Conservation (phyloP, 1,140 invertebrate genomes). For the Heliconius himera region DNA sequence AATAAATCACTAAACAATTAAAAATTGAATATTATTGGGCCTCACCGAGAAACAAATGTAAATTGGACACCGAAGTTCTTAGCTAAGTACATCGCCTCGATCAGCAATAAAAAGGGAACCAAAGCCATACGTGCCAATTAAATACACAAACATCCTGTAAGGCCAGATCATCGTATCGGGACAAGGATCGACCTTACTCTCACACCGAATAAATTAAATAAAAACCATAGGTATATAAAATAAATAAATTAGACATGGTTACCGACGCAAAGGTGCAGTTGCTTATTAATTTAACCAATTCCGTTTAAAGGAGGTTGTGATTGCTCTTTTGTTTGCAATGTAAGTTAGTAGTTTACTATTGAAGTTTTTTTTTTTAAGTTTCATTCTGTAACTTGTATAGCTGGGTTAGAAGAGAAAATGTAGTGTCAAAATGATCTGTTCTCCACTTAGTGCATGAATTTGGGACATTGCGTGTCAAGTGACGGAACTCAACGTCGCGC, state of each 20-base stretch:
- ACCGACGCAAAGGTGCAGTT: constrained; percentile 32
- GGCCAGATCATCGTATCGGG: constrained; percentile 76
- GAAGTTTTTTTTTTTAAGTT: too few species aligned
- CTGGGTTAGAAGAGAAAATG: too few species aligned
- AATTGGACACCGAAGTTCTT: constrained; percentile 1
- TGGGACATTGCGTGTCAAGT: too few species aligned
- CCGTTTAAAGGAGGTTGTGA: neutral
- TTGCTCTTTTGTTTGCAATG: neutral
- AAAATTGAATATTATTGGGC: constrained; percentile 1
- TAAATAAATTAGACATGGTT: constrained; percentile 75
- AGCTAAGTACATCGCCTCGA: constrained; percentile 37
- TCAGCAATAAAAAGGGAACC: constrained; percentile 65
- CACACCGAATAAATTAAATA: constrained; percentile 78
- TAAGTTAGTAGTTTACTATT: neutral
- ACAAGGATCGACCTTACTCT: constrained; percentile 72
- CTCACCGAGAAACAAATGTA: constrained; percentile 8
- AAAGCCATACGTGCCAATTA: constrained; percentile 73
- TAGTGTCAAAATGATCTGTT: too few species aligned
- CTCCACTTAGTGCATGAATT: too few species aligned
- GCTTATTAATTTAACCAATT: constrained; percentile 4
- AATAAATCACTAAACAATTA: neutral
- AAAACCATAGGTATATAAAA: constrained; percentile 53
- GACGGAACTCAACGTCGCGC: too few species aligned
- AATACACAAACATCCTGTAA: constrained; percentile 77
- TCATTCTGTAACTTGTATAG: too few species aligned